These are phyloP conservation scores for Centropristis striata DNA, from an alignment of 2,113 vertebrate genomes.

Conservation along the genomic window DNA sequence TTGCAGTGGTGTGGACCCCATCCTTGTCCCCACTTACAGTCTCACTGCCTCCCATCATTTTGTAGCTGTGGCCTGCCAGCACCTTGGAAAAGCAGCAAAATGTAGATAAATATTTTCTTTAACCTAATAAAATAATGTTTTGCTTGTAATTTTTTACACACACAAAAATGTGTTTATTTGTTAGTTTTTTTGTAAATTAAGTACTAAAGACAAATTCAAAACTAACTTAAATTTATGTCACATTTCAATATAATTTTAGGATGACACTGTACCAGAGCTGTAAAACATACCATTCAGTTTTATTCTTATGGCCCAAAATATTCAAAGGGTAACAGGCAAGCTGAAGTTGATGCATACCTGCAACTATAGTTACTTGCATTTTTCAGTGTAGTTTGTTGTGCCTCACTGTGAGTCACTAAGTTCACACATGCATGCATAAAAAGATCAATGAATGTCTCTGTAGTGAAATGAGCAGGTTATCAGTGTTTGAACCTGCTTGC, in stretches of 20 bases:
- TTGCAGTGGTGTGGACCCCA: slow-evolving; percentile 84
- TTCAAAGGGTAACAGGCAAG: background rate
- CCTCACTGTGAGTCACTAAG: background rate
- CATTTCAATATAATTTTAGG: background rate
- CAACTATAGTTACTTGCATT: background rate
- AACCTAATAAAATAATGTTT: background rate
- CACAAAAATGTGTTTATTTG: background rate
- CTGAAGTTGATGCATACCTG: slow-evolving; percentile 3
- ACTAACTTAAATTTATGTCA: too few species aligned
- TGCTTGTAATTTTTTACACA: too few species aligned
- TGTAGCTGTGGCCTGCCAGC: slow-evolving; percentile 88
- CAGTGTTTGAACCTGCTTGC: slow-evolving; percentile 8
- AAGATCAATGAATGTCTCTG: slow-evolving; percentile 9
- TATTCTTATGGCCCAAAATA: background rate
- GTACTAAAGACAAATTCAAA: too few species aligned
- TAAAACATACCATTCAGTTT: background rate
- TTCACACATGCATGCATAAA: slow-evolving; percentile 10
- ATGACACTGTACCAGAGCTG: background rate
- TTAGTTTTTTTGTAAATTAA: background rate
- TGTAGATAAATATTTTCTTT: background rate
- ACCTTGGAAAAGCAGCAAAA: slow-evolving; percentile 77
- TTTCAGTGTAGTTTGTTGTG: slow-evolving; percentile 3
- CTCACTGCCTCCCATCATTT: slow-evolving; percentile 96
- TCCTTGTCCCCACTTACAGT: slow-evolving; percentile 90
- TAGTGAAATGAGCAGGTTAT: background rate